Evolutionary conservation across 1,140 invertebrate genomes (phyloP).

Genomic region (Drosophila busckii): DNA sequence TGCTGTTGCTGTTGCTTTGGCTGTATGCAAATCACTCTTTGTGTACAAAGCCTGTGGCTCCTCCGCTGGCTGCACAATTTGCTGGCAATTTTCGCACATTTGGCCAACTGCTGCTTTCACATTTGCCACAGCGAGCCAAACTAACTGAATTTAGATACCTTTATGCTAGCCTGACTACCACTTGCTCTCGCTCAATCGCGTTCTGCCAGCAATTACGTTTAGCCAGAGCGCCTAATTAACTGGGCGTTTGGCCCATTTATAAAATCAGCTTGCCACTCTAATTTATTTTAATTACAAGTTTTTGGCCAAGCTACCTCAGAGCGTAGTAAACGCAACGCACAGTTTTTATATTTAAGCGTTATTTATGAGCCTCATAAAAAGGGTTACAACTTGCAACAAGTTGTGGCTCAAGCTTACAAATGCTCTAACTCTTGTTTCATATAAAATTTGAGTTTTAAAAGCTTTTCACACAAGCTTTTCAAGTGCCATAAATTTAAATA

Average conservation of each 20-base stretch:
- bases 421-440: too few species aligned
- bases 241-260: slow-evolving; percentile 41
- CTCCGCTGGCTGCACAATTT: too few species aligned
- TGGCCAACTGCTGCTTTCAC: slow-evolving; percentile 69
- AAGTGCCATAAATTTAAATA: too few species aligned
- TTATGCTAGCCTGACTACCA: neutral
- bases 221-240: slow-evolving; percentile 51
- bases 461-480: too few species aligned
- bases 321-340: neutral
- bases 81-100: slow-evolving; percentile 66
- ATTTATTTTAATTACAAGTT: slow-evolving; percentile 65
- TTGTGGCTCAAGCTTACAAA: too few species aligned
- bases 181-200: neutral
- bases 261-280: slow-evolving; percentile 35
- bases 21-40: neutral
- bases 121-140: slow-evolving; percentile 43
- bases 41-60: too few species aligned
- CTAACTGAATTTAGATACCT: slow-evolving; percentile 16
- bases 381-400: too few species aligned
- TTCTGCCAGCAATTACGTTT: slow-evolving; percentile 43
- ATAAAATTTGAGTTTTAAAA: too few species aligned
- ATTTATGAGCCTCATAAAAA: too few species aligned
- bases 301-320: slow-evolving; percentile 6
- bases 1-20: slow-evolving; percentile 26
- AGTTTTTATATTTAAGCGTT: too few species aligned